phyloP scores from a whole-genome alignment of 2,113 vertebrate species.

The Thalassoma bifasciatum region DNA sequence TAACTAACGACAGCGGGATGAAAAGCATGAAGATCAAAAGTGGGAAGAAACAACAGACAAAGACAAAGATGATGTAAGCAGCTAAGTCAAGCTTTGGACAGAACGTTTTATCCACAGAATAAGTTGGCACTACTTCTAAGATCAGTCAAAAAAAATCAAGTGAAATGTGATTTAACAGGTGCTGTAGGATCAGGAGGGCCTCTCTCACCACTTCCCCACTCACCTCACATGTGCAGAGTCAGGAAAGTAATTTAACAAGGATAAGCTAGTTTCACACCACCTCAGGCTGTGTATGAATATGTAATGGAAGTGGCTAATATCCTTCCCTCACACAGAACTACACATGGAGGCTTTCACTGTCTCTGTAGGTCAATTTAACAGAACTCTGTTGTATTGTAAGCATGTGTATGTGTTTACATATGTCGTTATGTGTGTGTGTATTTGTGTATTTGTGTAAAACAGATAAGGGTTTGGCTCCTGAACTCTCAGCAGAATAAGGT shows the following conservation, averaged over 20 bases:
- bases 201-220: conserved; percentile 52
- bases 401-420: conserved; percentile 7
- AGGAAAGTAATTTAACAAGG: conserved; percentile 72
- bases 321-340: not conserved
- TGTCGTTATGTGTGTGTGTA: conserved; percentile 9
- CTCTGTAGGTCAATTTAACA: conserved; percentile 43
- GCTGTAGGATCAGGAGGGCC: conserved; percentile 56
- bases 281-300: conserved; percentile 56
- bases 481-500: conserved; percentile 44
- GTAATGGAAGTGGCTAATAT: conserved; percentile 45
- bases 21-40: conserved; percentile 24
- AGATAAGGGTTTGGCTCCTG: conserved; percentile 13
- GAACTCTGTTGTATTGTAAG: conserved; percentile 5
- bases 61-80: conserved; percentile 46
- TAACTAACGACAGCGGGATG: conserved; percentile 36
- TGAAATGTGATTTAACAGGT: conserved; percentile 65
- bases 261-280: conserved; percentile 64
- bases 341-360: conserved; percentile 30
- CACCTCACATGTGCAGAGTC: conserved; percentile 47
- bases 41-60: conserved; percentile 19
- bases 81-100: conserved; percentile 29
- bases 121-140: conserved; percentile 55
- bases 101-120: conserved; percentile 62
- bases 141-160: conserved; percentile 14
- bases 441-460: not conserved